phyloP scores from a whole-genome alignment of 2,113 vertebrate genomes.

The Rhea americana region DNA sequence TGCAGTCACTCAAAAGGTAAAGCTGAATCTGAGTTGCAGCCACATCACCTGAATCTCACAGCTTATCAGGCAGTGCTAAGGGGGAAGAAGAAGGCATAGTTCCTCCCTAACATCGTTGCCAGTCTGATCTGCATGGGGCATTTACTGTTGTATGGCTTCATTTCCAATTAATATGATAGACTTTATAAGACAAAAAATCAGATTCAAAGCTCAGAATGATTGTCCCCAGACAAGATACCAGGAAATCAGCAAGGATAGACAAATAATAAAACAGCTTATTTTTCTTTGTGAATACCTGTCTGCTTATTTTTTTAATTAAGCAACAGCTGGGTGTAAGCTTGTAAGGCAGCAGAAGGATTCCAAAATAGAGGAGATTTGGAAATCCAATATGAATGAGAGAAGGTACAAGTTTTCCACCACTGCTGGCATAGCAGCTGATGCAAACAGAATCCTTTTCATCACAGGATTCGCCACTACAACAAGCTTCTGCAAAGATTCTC shows the following conservation, averaged over 20 bases:
- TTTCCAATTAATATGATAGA: fast-evolving
- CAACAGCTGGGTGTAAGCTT: background rate
- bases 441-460: background rate
- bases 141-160: background rate
- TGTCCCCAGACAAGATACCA: background rate
- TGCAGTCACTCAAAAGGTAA: background rate
- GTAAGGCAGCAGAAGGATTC: conserved; percentile 16
- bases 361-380: background rate
- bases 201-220: background rate
- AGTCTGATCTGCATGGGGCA: background rate
- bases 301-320: conserved; percentile 48
- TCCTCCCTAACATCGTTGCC: background rate
- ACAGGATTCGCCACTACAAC: background rate
- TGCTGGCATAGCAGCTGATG: fast-evolving
- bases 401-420: background rate
- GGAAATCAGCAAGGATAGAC: background rate
- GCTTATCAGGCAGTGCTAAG: fast-evolving
- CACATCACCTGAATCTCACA: background rate
- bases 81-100: background rate
- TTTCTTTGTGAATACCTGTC: conserved; percentile 4
- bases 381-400: background rate
- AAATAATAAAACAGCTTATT: conserved; percentile 27
- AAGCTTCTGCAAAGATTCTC: background rate
- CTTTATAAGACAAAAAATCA: background rate
- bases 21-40: background rate